Evolutionary conservation across 2,797 vertebrate genomes (phyloP), one percentile per base, ranked within the genome.

Genomic region (Iguana delicatissima): DNA sequence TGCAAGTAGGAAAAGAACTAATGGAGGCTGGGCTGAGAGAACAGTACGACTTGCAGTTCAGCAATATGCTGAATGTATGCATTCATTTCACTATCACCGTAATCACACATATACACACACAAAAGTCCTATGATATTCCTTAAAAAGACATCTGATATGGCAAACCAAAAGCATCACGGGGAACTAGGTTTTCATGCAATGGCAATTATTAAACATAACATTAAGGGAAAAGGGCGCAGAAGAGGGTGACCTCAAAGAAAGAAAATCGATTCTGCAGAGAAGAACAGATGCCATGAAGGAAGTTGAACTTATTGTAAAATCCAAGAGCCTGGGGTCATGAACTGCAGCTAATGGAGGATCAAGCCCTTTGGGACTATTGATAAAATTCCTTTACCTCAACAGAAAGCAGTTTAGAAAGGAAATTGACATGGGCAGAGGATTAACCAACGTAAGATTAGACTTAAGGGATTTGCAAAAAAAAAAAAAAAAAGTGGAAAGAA

Each of bases 281-380:
- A n/a, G 84, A 81, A 83, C 67, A 89, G 87, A 91, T 18, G 81
- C 62, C 84, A 55, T 18, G 85, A 35, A 32, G 42, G 52, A 86
- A 92, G 24, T 6, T 80, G 74, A 89, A 89, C 82, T 69, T 89
- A 76, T 83, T 92, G 10, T 77, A 72, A 76, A 87, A 55, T 80
- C 50, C 22, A 57, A 67, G 74, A 76, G 89, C 64, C n/a, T 7
- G 35, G 0, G 1, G 18, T 85, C 90, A 26, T 80, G 74, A 93
- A 91, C 8, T 1, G 57, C 79, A 92, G 72, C 81, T 92, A 93
- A 92, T 86, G 85, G 87, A 91, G 92, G n/a, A 80, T 89, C 73
- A 86, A 64, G 38, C 64, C 35, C 5, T 2, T 24, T 86, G 20
- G 7, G 80, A 67, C 24, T 91, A 90, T 86, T 80, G 89, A 89